phyloP scores from a whole-genome alignment of 2,888 invertebrate genomes.

The Plebejus anna region DNA sequence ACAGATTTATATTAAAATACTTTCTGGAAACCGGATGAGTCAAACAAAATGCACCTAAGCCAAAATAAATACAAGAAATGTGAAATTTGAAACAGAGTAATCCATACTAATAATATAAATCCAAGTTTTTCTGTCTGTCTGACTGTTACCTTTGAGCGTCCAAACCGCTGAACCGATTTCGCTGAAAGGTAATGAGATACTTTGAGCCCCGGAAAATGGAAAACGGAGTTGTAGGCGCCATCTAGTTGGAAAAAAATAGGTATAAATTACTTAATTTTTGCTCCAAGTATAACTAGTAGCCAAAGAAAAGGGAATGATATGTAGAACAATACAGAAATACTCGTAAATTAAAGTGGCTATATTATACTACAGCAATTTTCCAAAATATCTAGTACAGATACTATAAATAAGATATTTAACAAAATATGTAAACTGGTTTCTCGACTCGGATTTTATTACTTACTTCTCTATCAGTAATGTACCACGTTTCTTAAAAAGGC shows the following conservation, averaged over 20 bases:
- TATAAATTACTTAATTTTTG: background rate
- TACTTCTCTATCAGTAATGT: constrained; percentile 17
- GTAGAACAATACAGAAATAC: too few relatives aligned
- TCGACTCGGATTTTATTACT: background rate
- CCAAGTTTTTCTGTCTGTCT: too few relatives aligned
- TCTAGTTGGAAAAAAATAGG: background rate
- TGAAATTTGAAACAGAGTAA: background rate
- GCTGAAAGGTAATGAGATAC: too few relatives aligned
- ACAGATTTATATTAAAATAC: background rate
- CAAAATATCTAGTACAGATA: background rate
- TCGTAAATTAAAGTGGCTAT: too few relatives aligned
- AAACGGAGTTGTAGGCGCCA: too few relatives aligned
- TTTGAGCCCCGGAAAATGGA: too few relatives aligned
- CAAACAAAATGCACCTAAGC: background rate
- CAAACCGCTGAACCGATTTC: too few relatives aligned
- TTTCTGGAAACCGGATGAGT: background rate
- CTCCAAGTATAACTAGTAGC: background rate
- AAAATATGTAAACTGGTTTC: background rate
- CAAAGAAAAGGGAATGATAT: background rate
- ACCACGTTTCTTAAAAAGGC: constrained; percentile 1
- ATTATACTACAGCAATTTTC: background rate
- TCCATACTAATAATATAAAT: too few relatives aligned
- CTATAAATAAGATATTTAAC: background rate
- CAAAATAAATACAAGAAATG: background rate
- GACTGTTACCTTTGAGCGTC: too few relatives aligned